Base-by-base conservation (phyloP, 2,797 vertebrate species). In the Chromobotia macracanthus region DNA sequence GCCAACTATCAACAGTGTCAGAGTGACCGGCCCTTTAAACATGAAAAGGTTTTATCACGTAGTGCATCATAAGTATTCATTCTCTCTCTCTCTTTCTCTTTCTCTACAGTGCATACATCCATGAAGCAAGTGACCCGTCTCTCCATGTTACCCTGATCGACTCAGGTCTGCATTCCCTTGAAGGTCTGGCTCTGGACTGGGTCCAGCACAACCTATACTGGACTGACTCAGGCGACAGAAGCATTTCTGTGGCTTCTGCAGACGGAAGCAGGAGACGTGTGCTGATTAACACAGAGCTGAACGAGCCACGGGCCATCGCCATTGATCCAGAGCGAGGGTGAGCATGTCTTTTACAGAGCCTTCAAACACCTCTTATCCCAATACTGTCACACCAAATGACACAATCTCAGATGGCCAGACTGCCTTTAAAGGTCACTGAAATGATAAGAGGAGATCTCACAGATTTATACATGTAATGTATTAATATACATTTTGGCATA, bases 201-300 rank as follows among this genome's bases (percentile, higher is more conserved):
- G 94, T 99, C 64, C 98, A 99, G 60, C 96, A 96, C 90, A 98
- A 98, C 85, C 94, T 99, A 87, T 99, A 99, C 90, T 99, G 98
- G 98, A 95, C 97, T 0, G 98, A 99, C 89, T 98, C 98, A 0
- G 97, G 97, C 13, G 95, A 95, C 86, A 96, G 97, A 84, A 96
- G 95, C 87, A 95, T 99, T 90, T 97, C 96, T 0, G 97, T 99
- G 86, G 95, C 96, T 72, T 97, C 96, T 0, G 90, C 93, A 7
- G 96, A 98, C 5, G 97, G 97, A 23, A 90, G 89, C 83, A 96
- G 93, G 87, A 94, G 96, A 60, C 94, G 93, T 0, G 94, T 97
- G 1, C 95, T 99, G 73, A 94, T 99, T 89, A 94, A 87, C 89
- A 93, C 85, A 0, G 94, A 95, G 75, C 95, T 99, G 80, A 96